Conservation (phyloP, 2,113 vertebrate genomes). For the Xenotilapia longispinis region DNA sequence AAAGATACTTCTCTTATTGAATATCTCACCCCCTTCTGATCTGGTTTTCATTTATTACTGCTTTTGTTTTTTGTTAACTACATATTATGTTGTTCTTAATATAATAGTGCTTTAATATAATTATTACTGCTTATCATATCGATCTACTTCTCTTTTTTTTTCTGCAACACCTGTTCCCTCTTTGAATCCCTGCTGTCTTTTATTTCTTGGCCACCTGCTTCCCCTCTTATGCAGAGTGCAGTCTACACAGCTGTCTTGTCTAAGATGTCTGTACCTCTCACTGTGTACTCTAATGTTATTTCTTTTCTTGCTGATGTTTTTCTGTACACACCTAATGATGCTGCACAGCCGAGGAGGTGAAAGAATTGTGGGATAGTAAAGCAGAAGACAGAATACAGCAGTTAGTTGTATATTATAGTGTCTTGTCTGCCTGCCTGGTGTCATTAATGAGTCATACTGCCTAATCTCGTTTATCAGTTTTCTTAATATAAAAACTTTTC, state of each 20-base stretch:
- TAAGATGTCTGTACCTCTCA: neutral
- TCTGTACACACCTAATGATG: conserved; percentile 19
- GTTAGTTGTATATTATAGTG: neutral
- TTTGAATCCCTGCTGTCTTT: neutral
- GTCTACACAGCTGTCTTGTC: neutral
- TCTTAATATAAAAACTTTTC: neutral
- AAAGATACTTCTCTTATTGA: neutral
- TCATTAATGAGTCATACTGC: neutral
- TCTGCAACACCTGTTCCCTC: neutral
- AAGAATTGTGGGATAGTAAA: neutral
- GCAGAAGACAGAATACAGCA: neutral
- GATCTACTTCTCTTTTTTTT: neutral
- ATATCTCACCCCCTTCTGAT: neutral
- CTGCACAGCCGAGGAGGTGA: neutral
- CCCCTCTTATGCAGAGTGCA: neutral
- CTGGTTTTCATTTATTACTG: neutral
- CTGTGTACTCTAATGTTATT: conserved; percentile 15
- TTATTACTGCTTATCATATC: neutral
- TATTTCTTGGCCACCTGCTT: conserved; percentile 10
- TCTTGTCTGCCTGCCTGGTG: neutral
- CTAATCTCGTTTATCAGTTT: neutral
- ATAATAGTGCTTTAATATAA: neutral
- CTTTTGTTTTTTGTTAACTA: neutral
- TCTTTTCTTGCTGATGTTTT: conserved; percentile 3
- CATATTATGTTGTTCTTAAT: neutral